Percentiles rank a stretch among this genome's conserved stretches.
phyloP scores from a whole-genome alignment of 2,888 invertebrate species.

The Ceriagrion tenellum region DNA sequence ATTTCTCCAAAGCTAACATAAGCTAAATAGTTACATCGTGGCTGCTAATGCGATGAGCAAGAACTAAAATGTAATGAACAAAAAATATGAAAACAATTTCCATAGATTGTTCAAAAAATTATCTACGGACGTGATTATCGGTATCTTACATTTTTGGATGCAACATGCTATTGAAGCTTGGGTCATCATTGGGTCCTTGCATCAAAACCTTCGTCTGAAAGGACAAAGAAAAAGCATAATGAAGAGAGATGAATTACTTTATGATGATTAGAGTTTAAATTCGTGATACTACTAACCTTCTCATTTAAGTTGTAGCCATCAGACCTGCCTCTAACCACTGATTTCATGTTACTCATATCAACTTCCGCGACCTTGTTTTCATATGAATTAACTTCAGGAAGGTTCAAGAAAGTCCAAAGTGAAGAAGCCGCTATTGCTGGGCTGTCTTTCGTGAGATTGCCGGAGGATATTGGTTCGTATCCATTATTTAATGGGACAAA shows the following conservation, averaged over 20 bases:
- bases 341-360: not conserved
- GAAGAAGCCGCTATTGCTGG: not conserved
- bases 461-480: not conserved
- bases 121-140: not conserved
- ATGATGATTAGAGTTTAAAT: not conserved
- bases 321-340: not conserved
- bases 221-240: not conserved
- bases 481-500: not conserved
- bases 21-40: too few relatives aligned
- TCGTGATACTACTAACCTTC: not conserved
- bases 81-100: not conserved
- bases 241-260: not conserved
- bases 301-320: not conserved
- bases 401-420: not conserved
- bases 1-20: too few relatives aligned
- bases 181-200: not conserved
- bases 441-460: not conserved
- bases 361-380: not conserved
- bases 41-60: too few relatives aligned
- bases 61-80: not conserved
- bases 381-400: not conserved
- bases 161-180: not conserved
- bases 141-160: not conserved
- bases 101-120: not conserved
- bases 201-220: not conserved